Conservation (phyloP, 2,113 vertebrate genomes). For the Tragelaphus scriptus region DNA sequence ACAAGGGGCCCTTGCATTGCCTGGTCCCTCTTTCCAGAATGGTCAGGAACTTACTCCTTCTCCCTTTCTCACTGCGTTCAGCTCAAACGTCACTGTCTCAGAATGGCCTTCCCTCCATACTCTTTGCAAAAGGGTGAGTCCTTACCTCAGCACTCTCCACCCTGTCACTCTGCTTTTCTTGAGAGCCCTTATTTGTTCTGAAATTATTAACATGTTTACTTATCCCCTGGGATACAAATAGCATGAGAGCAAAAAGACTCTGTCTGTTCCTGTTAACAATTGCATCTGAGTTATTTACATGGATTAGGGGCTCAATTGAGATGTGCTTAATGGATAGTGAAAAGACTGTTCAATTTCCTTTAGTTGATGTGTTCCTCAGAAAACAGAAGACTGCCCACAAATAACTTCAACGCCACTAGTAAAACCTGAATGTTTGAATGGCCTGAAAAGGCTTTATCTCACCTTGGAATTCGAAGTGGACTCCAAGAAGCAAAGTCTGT, state of each 20-base stretch:
- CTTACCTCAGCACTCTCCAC: background rate
- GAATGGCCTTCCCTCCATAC: background rate
- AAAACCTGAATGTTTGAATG: background rate
- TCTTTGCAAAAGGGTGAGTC: background rate
- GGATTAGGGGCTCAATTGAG: background rate
- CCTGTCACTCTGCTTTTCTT: background rate
- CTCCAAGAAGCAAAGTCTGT: slow-evolving; percentile 97
- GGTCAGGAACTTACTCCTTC: background rate
- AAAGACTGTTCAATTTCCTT: background rate
- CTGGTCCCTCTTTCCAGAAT: background rate
- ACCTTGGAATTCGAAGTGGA: slow-evolving; percentile 99
- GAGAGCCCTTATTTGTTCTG: background rate
- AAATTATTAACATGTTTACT: background rate
- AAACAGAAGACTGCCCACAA: background rate
- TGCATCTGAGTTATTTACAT: background rate
- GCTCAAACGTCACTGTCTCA: background rate
- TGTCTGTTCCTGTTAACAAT: background rate
- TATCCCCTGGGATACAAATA: background rate
- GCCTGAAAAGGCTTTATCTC: slow-evolving; percentile 1
- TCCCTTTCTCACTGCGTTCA: background rate
- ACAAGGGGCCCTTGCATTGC: fast-evolving
- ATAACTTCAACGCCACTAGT: background rate
- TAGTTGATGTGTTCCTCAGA: background rate
- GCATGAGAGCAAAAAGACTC: background rate
- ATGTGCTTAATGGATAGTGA: background rate